Evolutionary conservation across 2,888 invertebrate genomes (phyloP).

Genomic region (Lumbricus terrestris): DNA sequence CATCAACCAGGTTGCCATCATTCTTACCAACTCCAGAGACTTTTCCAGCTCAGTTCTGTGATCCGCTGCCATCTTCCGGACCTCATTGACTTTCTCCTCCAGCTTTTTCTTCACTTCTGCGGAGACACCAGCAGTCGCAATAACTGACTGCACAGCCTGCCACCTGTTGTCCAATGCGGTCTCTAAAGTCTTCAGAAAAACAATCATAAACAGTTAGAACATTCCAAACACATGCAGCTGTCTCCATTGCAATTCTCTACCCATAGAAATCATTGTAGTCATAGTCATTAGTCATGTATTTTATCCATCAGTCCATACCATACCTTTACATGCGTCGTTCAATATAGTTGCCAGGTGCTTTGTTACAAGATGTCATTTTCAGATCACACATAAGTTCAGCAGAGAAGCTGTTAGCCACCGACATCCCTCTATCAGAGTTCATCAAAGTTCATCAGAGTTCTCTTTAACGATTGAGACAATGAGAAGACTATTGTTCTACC

Average conservation of each 20-base stretch:
- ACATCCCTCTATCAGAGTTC: neutral
- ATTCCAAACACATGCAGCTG: slow-evolving; percentile 22
- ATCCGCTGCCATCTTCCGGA: neutral
- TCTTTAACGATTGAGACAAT: neutral
- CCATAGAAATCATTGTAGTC: neutral
- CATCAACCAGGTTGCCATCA: neutral
- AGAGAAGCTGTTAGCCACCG: neutral
- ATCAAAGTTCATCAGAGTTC: neutral
- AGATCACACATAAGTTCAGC: neutral
- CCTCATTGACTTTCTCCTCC: neutral
- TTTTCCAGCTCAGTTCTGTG: neutral
- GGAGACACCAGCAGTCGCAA: neutral
- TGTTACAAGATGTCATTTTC: no score
- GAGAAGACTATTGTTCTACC: slow-evolving; percentile 43
- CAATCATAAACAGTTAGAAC: neutral
- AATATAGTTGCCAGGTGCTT: neutral
- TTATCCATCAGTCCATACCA: neutral
- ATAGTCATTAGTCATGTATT: neutral
- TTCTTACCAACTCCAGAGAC: neutral
- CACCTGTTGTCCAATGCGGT: neutral
- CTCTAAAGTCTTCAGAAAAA: neutral
- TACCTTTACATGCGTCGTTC: neutral
- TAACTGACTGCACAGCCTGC: neutral
- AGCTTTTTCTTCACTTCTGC: neutral
- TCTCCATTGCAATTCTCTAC: neutral